phyloP scores from a whole-genome alignment of 2,797 vertebrate genomes.

The Syncerus caffer region DNA sequence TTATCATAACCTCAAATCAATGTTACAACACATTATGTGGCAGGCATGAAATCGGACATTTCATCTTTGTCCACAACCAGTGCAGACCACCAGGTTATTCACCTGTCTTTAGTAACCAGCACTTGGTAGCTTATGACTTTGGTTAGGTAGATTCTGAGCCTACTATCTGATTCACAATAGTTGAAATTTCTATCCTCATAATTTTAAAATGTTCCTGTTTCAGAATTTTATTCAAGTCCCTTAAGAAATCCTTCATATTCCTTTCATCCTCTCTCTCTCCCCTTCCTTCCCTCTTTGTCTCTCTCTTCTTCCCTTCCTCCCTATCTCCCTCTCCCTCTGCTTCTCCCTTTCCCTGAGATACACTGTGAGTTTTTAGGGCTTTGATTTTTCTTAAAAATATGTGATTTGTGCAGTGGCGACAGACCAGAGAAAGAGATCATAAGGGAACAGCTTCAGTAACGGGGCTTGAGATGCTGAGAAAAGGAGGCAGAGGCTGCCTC shows the following conservation, averaged over 20 bases:
- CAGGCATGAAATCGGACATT: background rate
- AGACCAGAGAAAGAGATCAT: background rate
- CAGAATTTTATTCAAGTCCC: background rate
- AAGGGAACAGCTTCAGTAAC: background rate
- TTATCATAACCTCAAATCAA: background rate
- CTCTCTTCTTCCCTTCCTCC: background rate
- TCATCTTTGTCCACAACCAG: background rate
- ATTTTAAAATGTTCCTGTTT: background rate
- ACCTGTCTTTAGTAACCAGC: background rate
- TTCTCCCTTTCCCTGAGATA: background rate
- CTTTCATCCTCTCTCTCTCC: background rate
- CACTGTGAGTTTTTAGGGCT: background rate
- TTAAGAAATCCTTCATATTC: background rate
- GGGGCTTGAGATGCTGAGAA: background rate
- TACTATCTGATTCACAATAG: background rate
- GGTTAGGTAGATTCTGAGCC: background rate
- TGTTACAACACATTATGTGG: background rate
- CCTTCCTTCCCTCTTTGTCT: background rate
- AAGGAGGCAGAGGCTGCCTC: background rate
- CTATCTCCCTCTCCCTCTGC: background rate
- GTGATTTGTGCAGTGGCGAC: background rate
- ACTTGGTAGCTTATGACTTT: background rate
- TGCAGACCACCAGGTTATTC: background rate
- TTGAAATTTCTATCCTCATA: background rate
- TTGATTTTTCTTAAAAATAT: background rate